Conservation (phyloP, 2,888 invertebrate species). For the Ormyrus labotus region DNA sequence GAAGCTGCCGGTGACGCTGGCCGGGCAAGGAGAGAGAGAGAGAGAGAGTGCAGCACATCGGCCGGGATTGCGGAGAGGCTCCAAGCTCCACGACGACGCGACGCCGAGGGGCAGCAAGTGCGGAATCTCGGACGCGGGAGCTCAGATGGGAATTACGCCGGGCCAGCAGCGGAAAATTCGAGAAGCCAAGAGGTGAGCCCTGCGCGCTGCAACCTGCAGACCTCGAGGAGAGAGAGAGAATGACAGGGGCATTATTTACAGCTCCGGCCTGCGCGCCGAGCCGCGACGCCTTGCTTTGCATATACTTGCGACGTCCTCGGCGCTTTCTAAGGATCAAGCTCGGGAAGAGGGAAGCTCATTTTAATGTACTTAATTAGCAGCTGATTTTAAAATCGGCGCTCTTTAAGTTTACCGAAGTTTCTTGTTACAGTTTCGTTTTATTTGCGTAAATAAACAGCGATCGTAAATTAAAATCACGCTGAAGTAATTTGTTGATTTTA, state of each 20-base stretch:
- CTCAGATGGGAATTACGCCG: constrained; percentile 55
- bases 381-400: too few relatives aligned
- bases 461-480: too few relatives aligned
- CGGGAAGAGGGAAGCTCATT: too few relatives aligned
- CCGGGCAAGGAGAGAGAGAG: too few relatives aligned
- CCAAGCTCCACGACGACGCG: too few relatives aligned
- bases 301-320: not conserved
- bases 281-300: constrained; percentile 5
- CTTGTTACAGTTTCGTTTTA: too few relatives aligned
- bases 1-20: not conserved
- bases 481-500: too few relatives aligned
- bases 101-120: too few relatives aligned
- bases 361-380: too few relatives aligned
- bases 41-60: constrained; percentile 41
- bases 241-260: constrained; percentile 41
- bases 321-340: too few relatives aligned
- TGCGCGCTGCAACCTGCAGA: not conserved
- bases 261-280: not conserved
- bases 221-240: not conserved
- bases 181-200: constrained; percentile 24
- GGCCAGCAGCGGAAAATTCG: constrained; percentile 59
- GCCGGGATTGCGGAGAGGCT: constrained; percentile 47
- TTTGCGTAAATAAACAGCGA: too few relatives aligned
- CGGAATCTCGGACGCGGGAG: constrained; percentile 11
- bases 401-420: too few relatives aligned